Conservation (phyloP, 53 echinoderm and acorn worm species). For the Crossaster papposus region DNA sequence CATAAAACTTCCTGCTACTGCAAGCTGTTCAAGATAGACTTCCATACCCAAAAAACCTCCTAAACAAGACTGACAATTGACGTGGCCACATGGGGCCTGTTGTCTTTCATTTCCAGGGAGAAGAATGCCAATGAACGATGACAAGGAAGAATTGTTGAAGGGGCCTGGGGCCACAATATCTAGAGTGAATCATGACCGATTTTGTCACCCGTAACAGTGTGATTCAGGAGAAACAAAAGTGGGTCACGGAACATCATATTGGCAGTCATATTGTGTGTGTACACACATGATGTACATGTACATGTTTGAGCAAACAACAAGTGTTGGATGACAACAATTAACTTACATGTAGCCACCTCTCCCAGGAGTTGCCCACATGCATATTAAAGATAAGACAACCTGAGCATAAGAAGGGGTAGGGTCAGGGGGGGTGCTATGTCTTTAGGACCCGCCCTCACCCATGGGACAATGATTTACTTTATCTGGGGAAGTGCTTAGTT, state of each 20-base stretch:
- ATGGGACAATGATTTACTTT: slow-evolving; percentile 15
- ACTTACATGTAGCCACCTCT: background rate
- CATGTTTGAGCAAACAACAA: background rate
- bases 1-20: too few species aligned
- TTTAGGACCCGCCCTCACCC: slow-evolving; percentile 25
- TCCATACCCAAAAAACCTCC: background rate
- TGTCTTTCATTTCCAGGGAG: background rate
- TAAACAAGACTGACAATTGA: background rate
- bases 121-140: background rate
- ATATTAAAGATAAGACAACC: slow-evolving; percentile 21
- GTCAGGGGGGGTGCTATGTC: background rate
- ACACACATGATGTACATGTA: background rate
- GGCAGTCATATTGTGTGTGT: background rate
- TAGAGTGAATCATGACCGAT: slow-evolving; percentile 1
- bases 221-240: background rate
- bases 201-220: slow-evolving; percentile 8
- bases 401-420: background rate
- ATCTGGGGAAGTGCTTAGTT: slow-evolving; percentile 40
- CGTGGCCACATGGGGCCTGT: background rate
- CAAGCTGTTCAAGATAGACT: too few species aligned
- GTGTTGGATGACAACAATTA: too few species aligned
- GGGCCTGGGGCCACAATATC: background rate
- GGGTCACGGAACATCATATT: background rate
- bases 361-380: background rate
- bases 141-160: background rate